Evolutionary conservation across 2,797 vertebrate species (phyloP).

Genomic region (Cuculus canorus): DNA sequence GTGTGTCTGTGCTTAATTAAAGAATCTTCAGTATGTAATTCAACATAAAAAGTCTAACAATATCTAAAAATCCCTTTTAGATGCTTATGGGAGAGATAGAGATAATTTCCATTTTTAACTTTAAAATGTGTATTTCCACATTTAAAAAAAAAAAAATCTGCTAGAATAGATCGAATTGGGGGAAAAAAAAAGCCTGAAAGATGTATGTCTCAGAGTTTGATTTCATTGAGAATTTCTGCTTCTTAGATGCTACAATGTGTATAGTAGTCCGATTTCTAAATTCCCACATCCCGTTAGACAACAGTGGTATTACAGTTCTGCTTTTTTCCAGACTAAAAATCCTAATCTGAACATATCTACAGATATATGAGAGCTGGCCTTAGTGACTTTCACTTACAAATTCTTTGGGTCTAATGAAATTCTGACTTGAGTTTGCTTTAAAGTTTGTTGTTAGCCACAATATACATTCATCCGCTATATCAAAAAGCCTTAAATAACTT

Average conservation of each 20-base stretch:
- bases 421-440: not conserved
- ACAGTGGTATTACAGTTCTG: fast-evolving
- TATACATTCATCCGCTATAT: not conserved
- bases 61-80: not conserved
- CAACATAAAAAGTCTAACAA: not conserved
- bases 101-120: not conserved
- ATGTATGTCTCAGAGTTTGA: not conserved
- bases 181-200: not conserved
- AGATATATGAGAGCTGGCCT: fast-evolving
- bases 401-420: not conserved
- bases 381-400: not conserved
- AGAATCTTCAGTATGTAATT: not conserved
- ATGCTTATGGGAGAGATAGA: not conserved
- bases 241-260: not conserved
- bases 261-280: not conserved
- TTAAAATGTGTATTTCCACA: not conserved
- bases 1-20: not conserved
- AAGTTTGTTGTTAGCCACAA: not conserved
- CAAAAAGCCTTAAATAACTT: not conserved
- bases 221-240: not conserved
- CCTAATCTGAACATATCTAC: not conserved
- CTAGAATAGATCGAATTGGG: not conserved
- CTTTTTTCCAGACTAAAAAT: not conserved
- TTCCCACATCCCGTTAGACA: not conserved
- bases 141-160: not conserved